Evolutionary conservation across 2,797 vertebrate species (phyloP).

Genomic region (Acomys russatus): DNA sequence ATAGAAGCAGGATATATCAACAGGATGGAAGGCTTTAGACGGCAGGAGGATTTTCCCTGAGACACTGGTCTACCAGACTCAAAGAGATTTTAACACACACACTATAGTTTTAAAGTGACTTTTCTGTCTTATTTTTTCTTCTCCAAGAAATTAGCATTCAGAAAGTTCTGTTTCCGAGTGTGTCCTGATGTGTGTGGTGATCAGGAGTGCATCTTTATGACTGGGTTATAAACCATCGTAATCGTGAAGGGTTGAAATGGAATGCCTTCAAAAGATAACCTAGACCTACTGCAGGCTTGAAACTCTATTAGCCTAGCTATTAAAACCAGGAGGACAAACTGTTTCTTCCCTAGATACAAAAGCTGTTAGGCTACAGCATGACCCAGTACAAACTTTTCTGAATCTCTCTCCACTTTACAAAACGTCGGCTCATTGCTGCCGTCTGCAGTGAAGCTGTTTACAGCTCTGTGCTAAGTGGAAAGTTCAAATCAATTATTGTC

Average conservation of each 20-base stretch:
- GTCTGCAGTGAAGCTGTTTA: constrained; percentile 91
- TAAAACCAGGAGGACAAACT: constrained; percentile 83
- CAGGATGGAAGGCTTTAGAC: neutral
- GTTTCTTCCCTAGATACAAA: constrained; percentile 83
- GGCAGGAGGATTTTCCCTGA: constrained; percentile 32
- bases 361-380: constrained; percentile 82
- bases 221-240: constrained; percentile 77
- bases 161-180: constrained; percentile 67
- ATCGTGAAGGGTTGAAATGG: constrained; percentile 76
- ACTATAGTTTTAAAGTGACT: constrained; percentile 54
- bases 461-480: constrained; percentile 91
- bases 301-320: constrained; percentile 83
- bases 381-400: constrained; percentile 86
- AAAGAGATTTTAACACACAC: neutral
- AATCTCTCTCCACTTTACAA: constrained; percentile 91
- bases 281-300: constrained; percentile 80
- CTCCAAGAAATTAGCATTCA: constrained; percentile 72
- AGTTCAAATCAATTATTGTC: constrained; percentile 94
- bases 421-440: constrained; percentile 86
- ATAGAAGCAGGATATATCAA: neutral
- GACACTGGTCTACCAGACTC: constrained; percentile 1
- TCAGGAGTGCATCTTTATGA: constrained; percentile 79
- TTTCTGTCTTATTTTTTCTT: constrained; percentile 65
- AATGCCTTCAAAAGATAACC: constrained; percentile 78
- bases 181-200: constrained; percentile 73